Base-by-base conservation (phyloP, 1,140 invertebrate species). In the Epicauta chinensis region DNA sequence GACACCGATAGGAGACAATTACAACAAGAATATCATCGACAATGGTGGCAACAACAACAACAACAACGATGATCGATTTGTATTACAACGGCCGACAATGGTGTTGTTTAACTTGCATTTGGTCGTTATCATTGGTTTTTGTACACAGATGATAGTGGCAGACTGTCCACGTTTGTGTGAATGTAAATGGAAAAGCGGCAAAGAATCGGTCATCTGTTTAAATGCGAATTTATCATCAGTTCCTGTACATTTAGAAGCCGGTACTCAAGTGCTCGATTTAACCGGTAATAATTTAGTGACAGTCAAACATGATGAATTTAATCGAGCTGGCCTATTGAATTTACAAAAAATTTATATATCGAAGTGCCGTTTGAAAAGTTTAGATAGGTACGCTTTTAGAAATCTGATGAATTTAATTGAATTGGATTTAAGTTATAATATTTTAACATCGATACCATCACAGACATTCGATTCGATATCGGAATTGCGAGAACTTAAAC, bases 121-220 rank as follows among this genome's bases (percentile, higher is more conserved):
- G 53, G 37, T 60, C 23, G 12, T 70, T 9, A 34, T 68, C 7
- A 32, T 64, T 14, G 48, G 57, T 42, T 65, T 63, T 42, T 61
- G 44, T 36, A 46, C 52, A 9, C 61, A 63, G 44, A 58, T 54
- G 29, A 17, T 62, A 13, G 71, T 74, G 55, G 77, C 75, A 60
- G 77, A 80, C 57, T 87, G 84, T 67, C 84, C 84, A 16, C 75
- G 75, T 39, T 75, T 81, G 54, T 91, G 88, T 73, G 83, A 88
- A 67, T 90, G 88, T 73, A 89, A 88, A 69, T 91, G 89, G 89
- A 86, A 87, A 66, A 82, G 81, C 63, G 87, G 87, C 55, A 91
- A 91, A 71, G 84, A 89, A 70, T 86, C 85, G 17, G 87, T 85
- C 35, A 76, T 86, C 52, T 91, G 87, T 72, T 73, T 78, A 45